Base-by-base conservation (phyloP, 2,797 vertebrate species). In the Amniataba percoides region DNA sequence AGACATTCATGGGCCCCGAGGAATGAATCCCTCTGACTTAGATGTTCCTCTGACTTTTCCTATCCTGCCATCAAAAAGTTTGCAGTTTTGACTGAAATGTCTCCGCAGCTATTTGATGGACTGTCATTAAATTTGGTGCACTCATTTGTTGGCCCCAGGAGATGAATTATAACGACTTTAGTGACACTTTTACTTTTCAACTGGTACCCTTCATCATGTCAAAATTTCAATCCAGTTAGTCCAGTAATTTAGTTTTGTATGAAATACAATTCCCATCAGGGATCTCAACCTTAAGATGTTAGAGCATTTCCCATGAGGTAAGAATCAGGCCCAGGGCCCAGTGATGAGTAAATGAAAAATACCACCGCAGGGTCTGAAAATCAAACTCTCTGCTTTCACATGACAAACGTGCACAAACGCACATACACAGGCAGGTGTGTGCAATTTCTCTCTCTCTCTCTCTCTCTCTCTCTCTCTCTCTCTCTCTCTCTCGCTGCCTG, bases 291-390 rank as follows among this genome's bases (percentile, higher is more conserved):
- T 34, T 19, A 56, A 56, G 10, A 13, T 19, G 46, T 46, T 3
- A n/a, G 58, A 27, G 27, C 27, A 27, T 27, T 27, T 60, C 46
- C 65, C 36, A 34, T 61, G 34, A 62, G 39, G 18, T 4, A 10
- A 53, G 13, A 71, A 59, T 7, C 18, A 42, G 39, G 53, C 71
- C 27, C 7, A 18, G 36, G 9, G 4, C 6, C 21, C 25, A 48
- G 27, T 43, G 40, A 61, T 63, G 74, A 78, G 45, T 3, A 13
- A 21, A 69, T 78, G 78, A 52, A 80, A 80, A 63, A 61, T 75
- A 62, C n/a, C 69, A 53, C 71, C 31, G 52, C 13, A 23, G n/a
- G 15, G 45, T 15, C 4, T 49, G 18, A 43, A 63, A 59, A 43
- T 57, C 11, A 31, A 14, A 57, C 13, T 59, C 15, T 39, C 1